phyloP scores from a whole-genome alignment of 2,113 vertebrate genomes.

The Fukomys damarensis region DNA sequence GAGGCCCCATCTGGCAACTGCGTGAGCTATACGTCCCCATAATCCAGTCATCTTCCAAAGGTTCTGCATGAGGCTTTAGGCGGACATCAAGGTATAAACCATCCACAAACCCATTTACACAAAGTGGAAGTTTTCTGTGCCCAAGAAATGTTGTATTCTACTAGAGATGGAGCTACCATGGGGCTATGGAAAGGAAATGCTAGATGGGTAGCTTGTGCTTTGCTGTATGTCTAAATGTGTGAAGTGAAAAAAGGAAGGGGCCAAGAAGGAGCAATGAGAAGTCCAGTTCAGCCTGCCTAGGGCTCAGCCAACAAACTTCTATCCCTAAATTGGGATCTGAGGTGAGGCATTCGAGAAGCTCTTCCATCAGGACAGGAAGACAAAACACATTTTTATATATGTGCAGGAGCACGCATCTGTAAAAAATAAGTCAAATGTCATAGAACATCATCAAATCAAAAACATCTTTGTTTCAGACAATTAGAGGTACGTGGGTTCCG shows the following conservation, averaged over 20 bases:
- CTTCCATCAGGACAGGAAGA: neutral
- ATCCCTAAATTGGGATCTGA: neutral
- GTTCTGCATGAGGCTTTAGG: neutral
- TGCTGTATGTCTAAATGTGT: neutral
- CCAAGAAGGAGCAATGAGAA: neutral
- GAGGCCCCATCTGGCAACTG: neutral
- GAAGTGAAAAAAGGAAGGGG: neutral
- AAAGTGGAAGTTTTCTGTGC: neutral
- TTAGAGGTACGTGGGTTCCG: neutral
- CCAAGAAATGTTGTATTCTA: neutral
- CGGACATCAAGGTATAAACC: neutral
- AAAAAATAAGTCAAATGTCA: neutral
- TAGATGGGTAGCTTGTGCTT: constrained; percentile 20
- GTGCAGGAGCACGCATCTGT: neutral
- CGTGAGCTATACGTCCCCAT: neutral
- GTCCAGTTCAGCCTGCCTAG: neutral
- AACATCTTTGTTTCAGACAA: neutral
- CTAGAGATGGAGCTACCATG: neutral
- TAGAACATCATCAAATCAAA: constrained; percentile 27
- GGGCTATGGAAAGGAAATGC: neutral
- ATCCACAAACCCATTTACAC: neutral
- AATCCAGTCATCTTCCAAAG: neutral
- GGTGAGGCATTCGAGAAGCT: neutral
- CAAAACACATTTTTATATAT: neutral
- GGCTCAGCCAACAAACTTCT: neutral